phyloP scores from a whole-genome alignment of 2,888 invertebrate genomes.

The Perizoma flavofasciatum region DNA sequence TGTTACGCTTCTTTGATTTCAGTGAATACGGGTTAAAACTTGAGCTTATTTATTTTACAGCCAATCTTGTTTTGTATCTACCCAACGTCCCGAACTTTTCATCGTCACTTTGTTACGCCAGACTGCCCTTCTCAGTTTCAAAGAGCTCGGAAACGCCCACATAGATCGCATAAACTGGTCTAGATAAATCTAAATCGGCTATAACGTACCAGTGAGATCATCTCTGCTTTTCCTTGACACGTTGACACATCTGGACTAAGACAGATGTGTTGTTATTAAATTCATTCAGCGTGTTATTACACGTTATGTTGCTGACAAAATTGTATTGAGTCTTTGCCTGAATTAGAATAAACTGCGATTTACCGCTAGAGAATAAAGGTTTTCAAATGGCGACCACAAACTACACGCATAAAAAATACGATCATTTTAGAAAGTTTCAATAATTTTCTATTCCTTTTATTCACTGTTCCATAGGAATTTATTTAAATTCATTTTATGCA shows the following conservation, averaged over 20 bases:
- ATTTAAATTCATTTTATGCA: no score
- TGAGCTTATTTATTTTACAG: no score
- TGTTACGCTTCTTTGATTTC: no score
- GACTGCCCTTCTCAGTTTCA: slow-evolving; percentile 34
- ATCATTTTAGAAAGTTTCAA: no score
- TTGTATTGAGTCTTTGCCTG: no score
- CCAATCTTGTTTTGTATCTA: background rate
- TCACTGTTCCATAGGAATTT: no score
- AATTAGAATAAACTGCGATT: no score
- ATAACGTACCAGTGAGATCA: slow-evolving; percentile 38
- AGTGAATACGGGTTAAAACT: no score
- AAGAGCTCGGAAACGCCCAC: slow-evolving; percentile 32
- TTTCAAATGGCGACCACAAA: no score
- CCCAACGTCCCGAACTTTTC: slow-evolving; percentile 7
- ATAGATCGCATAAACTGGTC: slow-evolving; percentile 37
- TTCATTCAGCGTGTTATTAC: slow-evolving; percentile 7
- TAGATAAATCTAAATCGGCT: slow-evolving; percentile 42
- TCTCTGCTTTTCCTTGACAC: slow-evolving; percentile 41
- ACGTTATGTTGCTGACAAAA: background rate
- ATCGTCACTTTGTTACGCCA: slow-evolving; percentile 26
- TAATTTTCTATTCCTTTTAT: no score
- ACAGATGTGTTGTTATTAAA: slow-evolving; percentile 33
- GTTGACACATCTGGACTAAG: slow-evolving; percentile 29
- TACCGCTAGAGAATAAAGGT: no score
- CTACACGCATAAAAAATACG: no score